Base-by-base conservation (phyloP, 2,888 invertebrate species). In the Diaperis boleti region DNA sequence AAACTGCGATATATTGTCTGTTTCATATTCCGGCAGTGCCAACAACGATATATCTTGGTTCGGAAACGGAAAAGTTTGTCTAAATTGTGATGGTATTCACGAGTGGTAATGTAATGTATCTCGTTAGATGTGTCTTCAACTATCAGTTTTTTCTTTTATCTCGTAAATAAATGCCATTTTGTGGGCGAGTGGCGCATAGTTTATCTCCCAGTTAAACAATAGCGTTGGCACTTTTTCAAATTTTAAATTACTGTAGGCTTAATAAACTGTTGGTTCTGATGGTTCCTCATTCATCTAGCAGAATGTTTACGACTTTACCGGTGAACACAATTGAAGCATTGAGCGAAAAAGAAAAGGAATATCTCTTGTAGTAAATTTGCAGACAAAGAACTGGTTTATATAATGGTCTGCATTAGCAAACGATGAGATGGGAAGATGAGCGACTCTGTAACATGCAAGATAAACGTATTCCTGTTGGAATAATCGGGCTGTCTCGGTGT, bases 401-500 rank as follows among this genome's bases (percentile, higher is more conserved):
- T 67, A 65, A 67, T 65, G 63, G 59, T 61, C 44, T 63, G 54
- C 59, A 68, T 68, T 64, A 66, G 64, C 18, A 59, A 64, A 63
- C 41, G 60, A 44, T 44, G 57, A 63, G 63, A 66, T 59, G 61
- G 64, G 55, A 54, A 64, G 60, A 66, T 62, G 64, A 68, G 64
- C 59, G 59, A 59, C 60, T 50, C 50, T 42, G 62, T 61, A 66
- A 62, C 64, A 64, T 62, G 62, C 62, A 31, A 68, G 68, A 68
- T 68, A 68, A 68, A 66, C 64, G 65, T 66, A 68, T 60, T 64
- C 68, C 45, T 62, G 59, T 61, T 63, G 55, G 26, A 60, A 60
- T 42, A 37, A 45, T 54, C 17, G 42, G 14, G 13, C 31, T 26
- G 44, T 14, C 39, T 37, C 26, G 22, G 17, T 33, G 31, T 31